Evolutionary conservation across 2,113 vertebrate genomes (phyloP), one percentile per base, ranked within the genome.

Genomic region (Poicephalus meyeri): DNA sequence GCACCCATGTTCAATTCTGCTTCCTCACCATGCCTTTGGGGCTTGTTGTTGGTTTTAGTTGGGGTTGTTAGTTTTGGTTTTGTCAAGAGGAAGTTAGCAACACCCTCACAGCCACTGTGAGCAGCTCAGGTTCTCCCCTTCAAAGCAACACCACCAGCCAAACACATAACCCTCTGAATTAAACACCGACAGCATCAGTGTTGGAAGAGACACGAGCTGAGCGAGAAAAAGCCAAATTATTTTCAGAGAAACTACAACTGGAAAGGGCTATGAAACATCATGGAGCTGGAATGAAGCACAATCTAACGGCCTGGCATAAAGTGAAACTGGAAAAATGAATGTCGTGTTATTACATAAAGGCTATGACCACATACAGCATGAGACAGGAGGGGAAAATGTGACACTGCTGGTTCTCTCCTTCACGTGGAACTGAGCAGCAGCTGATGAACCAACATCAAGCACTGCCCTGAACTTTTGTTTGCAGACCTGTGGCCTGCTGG

Each of bases 81-180:
- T 33, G 42, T 42, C 55, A 58, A 70, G 55, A 41, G 39, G n/a
- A 29, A 58, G 50, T 42, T 5, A 83, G 37, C 42, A 49, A 29
- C 31, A 9, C 25, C 9, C 23, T 44, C 20, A 26, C 25, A 33
- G 61, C 1, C 4, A 63, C 4, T n/a, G n/a, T 4, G 19, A 37
- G 44, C 39, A 29, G 31, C 49, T 20, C 33, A 4, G 33, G 33
- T 10, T 58, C 16, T 47, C 42, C 52, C 58, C 64, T 28, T 44
- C 56, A 42, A 44, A 63, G 47, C 35, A 49, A 12, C 12, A 39
- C 33, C 41, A 63, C 21, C 73, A 73, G 55, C 25, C 37, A 28
- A 20, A 69, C 1, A 9, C 0, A 1, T 2, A 33, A 46, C 18
- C 26, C 37, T 20, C 29, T 0, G 4, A n/a, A n/a, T 14, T 28